These are phyloP conservation scores for Fragum whitleyi DNA, from an alignment of 2,888 invertebrate species.

Conservation along the genomic window DNA sequence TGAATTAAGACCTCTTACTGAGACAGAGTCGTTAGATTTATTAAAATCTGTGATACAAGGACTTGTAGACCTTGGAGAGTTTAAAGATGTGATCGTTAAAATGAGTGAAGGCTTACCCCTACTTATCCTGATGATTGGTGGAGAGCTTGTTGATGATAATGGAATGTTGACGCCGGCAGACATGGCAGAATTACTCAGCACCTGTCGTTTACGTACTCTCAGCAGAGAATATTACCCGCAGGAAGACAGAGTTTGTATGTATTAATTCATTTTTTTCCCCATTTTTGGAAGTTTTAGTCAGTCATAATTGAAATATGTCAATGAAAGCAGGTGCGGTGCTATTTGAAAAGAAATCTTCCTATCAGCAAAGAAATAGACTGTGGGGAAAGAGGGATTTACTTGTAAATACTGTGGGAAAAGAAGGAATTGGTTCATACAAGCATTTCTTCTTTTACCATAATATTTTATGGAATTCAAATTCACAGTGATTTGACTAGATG, in stretches of 20 bases:
- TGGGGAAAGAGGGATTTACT: too few species aligned
- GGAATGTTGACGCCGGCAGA: conserved; percentile 59
- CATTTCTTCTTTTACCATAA: too few species aligned
- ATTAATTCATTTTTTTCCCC: too few species aligned
- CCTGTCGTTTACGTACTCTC: conserved; percentile 59
- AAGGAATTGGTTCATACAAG: not conserved
- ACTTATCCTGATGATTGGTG: conserved; percentile 62
- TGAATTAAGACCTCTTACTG: conserved; percentile 47
- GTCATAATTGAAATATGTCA: too few species aligned
- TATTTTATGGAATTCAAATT: too few species aligned
- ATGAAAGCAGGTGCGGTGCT: too few species aligned
- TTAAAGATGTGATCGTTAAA: conserved; percentile 56
- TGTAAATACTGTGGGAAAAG: too few species aligned
- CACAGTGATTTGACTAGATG: too few species aligned
- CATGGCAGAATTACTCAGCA: conserved; percentile 61
- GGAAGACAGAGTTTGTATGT: conserved; percentile 67
- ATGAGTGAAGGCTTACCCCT: conserved; percentile 67
- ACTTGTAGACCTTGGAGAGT: conserved; percentile 55
- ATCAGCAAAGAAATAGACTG: too few species aligned
- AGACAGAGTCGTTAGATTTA: conserved; percentile 52
- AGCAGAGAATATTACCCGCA: conserved; percentile 63
- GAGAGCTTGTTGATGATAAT: conserved; percentile 60
- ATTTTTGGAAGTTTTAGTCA: too few species aligned
- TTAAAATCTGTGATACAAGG: conserved; percentile 47
- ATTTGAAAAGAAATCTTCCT: too few species aligned